Percentiles rank a stretch among this genome's conserved stretches.
These are phyloP conservation scores for Nezara viridula DNA, from an alignment of 2,888 invertebrate genomes.

Conservation along the genomic window DNA sequence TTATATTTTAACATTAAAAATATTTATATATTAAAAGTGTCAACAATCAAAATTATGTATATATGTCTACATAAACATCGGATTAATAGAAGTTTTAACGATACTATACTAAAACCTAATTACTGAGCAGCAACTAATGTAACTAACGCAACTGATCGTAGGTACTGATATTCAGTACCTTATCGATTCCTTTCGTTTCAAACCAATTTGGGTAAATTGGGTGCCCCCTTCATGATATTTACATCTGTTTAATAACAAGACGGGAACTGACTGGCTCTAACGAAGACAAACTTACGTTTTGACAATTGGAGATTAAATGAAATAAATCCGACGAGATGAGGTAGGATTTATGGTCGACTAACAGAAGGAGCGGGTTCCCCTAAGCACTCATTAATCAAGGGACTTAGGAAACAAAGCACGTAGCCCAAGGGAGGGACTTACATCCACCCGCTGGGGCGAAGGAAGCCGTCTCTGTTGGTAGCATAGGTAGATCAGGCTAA, in stretches of 20 bases:
- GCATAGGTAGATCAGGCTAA: background rate
- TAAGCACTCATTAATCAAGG: conserved; percentile 59
- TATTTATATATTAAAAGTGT: no score
- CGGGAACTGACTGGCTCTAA: conserved; percentile 18
- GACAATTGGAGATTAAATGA: conserved; percentile 49
- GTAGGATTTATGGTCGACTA: conserved; percentile 30
- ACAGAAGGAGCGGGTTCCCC: conserved; percentile 49
- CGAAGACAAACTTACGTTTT: conserved; percentile 35
- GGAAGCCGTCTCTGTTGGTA: background rate
- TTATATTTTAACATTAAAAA: no score
- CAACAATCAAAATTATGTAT: no score
- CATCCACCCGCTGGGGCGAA: background rate
- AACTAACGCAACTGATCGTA: no score
- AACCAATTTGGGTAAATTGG: conserved; percentile 1
- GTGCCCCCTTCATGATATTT: background rate
- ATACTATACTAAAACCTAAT: no score
- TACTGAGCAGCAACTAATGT: no score
- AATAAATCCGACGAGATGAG: conserved; percentile 48
- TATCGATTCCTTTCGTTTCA: background rate
- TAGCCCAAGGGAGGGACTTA: conserved; percentile 52
- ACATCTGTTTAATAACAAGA: conserved; percentile 37
- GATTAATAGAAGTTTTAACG: no score
- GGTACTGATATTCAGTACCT: background rate
- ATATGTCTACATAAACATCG: no score
- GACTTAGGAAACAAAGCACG: conserved; percentile 58